phyloP scores from a whole-genome alignment of 2,888 invertebrate species.

The Drosophila cracens region DNA sequence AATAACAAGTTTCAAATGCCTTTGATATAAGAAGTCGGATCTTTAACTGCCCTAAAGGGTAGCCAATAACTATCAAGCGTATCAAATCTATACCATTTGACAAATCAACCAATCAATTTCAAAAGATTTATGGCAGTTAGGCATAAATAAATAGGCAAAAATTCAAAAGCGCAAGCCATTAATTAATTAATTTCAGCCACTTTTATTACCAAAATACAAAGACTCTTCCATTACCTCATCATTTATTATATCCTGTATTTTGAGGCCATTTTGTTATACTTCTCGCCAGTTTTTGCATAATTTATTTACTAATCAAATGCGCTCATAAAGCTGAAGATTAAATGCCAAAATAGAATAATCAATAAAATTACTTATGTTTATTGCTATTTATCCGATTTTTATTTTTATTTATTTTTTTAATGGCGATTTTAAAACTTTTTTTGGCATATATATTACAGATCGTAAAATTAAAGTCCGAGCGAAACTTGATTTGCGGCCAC shows the following conservation, averaged over 20 bases:
- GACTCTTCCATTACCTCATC: constrained; percentile 16
- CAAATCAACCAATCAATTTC: constrained; percentile 38
- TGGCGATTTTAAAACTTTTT: constrained; percentile 53
- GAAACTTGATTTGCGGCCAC: constrained; percentile 72
- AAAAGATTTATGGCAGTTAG: constrained; percentile 17
- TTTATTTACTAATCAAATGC: constrained; percentile 65
- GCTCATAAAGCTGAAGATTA: constrained; percentile 68
- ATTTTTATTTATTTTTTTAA: constrained; percentile 13
- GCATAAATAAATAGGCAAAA: background rate
- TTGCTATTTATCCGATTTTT: constrained; percentile 6
- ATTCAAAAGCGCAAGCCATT: constrained; percentile 25
- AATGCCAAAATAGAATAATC: constrained; percentile 66
- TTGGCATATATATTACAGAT: constrained; percentile 68
- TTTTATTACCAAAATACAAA: constrained; percentile 31
- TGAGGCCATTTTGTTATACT: background rate
- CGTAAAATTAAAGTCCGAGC: constrained; percentile 49
- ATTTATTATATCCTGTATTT: constrained; percentile 15
- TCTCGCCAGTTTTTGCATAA: constrained; percentile 27
- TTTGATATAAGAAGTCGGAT: constrained; percentile 6
- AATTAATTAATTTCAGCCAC: constrained; percentile 32
- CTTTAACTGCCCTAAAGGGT: constrained; percentile 35
- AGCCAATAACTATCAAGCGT: constrained; percentile 48
- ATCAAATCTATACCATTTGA: constrained; percentile 53
- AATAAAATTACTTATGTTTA: constrained; percentile 57
- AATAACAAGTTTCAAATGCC: constrained; percentile 29